Evolutionary conservation across 2,888 invertebrate species (phyloP), one percentile per base, ranked within the genome.

Genomic region (Calliphora vomitoria): DNA sequence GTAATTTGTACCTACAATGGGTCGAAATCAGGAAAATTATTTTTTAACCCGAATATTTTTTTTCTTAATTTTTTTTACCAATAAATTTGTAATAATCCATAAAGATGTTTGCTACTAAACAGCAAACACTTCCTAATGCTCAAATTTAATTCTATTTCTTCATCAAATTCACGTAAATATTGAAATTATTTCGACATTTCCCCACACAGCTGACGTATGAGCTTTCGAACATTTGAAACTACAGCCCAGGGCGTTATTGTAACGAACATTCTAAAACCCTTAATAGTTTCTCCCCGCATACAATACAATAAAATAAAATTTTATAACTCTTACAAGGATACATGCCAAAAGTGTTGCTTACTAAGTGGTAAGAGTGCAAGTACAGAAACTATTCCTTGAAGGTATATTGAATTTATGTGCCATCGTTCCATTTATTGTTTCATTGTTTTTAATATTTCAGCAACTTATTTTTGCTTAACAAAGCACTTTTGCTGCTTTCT

Each of bases 401-500:
- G 66, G 83, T 83, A 68, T 18, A 15, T 53, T 76, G 55, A 72
- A 72, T 68, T 66, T 58, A 58, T 53, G 15, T 15, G n/a, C 8
- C 0, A 53, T 71, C 6, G 4, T 35, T 35, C 6, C 6, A 5
- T 4, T 35, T 35, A 6, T 4, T 35, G 4, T 35, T 35, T 6
- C 35, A 35, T 71, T 47, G 15, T 18, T 55, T 74, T 25, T 31
- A n/a, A 4, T 38, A 20, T 8, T 50, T n/a, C 60, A 53, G 25
- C 55, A 62, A 62, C 8, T 44, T 62, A 31, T 81, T 72, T n/a
- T 72, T 81, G 64, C 72, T 72, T 64, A 60, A 55, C 41, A 64
- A 72, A 81, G 72, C 72, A 81, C 4, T 47, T 79, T 69, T 47
- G 10, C 58, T 31, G 53, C 66, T 20, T 13, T 44, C 1, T 44